Conservation (phyloP, 2,888 invertebrate genomes). For the Pyrrhia umbra region DNA sequence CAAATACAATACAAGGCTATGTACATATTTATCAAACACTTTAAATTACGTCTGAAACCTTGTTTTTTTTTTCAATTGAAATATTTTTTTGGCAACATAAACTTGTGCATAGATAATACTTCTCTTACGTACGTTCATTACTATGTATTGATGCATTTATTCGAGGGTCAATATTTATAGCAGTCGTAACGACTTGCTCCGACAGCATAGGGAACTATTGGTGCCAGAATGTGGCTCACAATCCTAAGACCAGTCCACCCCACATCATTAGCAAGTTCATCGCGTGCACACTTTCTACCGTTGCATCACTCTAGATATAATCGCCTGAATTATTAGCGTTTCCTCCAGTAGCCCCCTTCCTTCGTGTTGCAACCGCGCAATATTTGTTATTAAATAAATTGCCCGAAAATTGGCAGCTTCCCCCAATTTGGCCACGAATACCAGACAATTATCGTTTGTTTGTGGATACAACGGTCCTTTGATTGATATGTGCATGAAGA, state of each 20-base stretch:
- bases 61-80: too few relatives aligned
- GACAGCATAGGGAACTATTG: neutral
- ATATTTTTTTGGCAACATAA: neutral
- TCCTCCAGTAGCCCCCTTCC: constrained; percentile 42
- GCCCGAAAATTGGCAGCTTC: constrained; percentile 46
- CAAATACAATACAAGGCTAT: neutral
- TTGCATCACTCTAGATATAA: constrained; percentile 61
- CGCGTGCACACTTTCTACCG: constrained; percentile 61
- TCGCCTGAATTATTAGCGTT: constrained; percentile 40
- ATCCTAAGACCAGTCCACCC: constrained; percentile 37
- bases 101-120: neutral
- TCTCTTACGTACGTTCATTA: too few relatives aligned
- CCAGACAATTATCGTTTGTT: constrained; percentile 20
- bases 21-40: neutral
- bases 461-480: neutral
- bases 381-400: constrained; percentile 31
- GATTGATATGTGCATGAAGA: constrained; percentile 10
- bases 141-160: neutral
- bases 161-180: neutral
- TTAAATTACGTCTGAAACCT: neutral
- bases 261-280: constrained; percentile 23
- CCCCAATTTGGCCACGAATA: constrained; percentile 39
- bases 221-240: constrained; percentile 16
- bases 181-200: constrained; percentile 1
- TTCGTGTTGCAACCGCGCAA: constrained; percentile 31